Evolutionary conservation across 2,113 vertebrate genomes (phyloP), one percentile per base, ranked within the genome.

Genomic region (Sylvilagus bachmani): DNA sequence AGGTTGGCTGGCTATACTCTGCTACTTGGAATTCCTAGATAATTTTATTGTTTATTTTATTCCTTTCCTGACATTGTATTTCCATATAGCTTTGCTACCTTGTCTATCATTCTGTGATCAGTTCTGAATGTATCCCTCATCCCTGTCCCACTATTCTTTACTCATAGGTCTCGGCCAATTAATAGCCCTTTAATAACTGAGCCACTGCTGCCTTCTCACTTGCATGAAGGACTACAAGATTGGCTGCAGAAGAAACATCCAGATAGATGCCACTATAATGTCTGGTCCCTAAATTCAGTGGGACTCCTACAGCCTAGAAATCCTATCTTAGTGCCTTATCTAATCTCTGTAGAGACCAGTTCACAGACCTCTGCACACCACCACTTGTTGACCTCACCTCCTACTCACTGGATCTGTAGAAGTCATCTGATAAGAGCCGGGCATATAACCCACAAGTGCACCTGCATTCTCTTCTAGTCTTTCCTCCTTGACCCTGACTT

Each of bases 11-110:
- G 25, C 24, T 74, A 11, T 29, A 78, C 2, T 38, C 79, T 79
- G 53, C 85, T 96, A 79, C 31, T 92, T 95, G 79, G 16, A 64
- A 27, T 84, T 10, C 17, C 19, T 53, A 31, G 70, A 85, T 78
- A 88, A 14, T 93, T 95, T 49, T n/a, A 58, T 77, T 93, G 71
- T 81, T 53, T 93, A 71, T 66, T 70, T n/a, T 31, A 10, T 31
- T 51, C 33, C 55, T 55, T 62, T 51, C n/a, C 62, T 66, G 77
- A 31, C n/a, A 89, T 64, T 89, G 80, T 93, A 75, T 83, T 38
- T 69, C 44, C 27, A 38, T 29, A 49, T 7, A 55, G n/a, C 16
- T 86, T 83, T 89, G 85, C 75, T 14, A 70, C 27, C 25, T 74
- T 4, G 3, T 10, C 25, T 13, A 66, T 86, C 38, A 70, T 79